Base-by-base conservation (phyloP, 2,797 vertebrate species). In the Varecia variegata region DNA sequence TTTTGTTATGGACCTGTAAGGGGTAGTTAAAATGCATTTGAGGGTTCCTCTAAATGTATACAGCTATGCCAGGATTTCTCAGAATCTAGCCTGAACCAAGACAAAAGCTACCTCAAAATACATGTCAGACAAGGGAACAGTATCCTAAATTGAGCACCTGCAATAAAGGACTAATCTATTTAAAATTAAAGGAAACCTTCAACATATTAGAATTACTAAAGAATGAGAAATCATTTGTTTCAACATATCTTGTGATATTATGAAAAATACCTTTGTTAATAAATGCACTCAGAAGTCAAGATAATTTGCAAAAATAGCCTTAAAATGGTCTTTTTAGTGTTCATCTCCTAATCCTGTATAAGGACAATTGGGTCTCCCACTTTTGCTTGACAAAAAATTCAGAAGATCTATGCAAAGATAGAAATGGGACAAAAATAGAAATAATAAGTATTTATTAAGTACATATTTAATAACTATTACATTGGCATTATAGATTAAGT, bases 371-470 rank as follows among this genome's bases (percentile, higher is more conserved):
- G 40, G 56, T 12, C 92, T 54, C 67, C 50, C 96, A 95, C 35
- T 87, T 82, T 93, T 97, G 23, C n/a, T 88, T 94, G 94, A 95
- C 77, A 92, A 97, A 97, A 96, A 52, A 84, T 13, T 77, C 62
- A 96, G 15, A 81, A 97, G 47, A 94, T 3, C 1, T 62, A 90
- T 92, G 67, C 60, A 89, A 97, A 32, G 12, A 21, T 67, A 62
- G 62, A 79, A 97, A 96, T 30, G 0, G 76, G 25, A 45, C 38
- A 96, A 79, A 87, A 91, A 92, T 92, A 14, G 5, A 96, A 86
- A 94, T 7, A 82, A 58, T 1, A 83, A 80, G 27, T 67, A 77
- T 38, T 58, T 73, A 12, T 14, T 40, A 82, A n/a, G 13, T 67
- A 27, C 0, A 23, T 25, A 82, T 47, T 89, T 79, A 92, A 40